Percentiles rank a stretch among this genome's conserved stretches.
These are phyloP conservation scores for Campoletis raptor DNA, from an alignment of 2,888 invertebrate genomes.

Conservation along the genomic window DNA sequence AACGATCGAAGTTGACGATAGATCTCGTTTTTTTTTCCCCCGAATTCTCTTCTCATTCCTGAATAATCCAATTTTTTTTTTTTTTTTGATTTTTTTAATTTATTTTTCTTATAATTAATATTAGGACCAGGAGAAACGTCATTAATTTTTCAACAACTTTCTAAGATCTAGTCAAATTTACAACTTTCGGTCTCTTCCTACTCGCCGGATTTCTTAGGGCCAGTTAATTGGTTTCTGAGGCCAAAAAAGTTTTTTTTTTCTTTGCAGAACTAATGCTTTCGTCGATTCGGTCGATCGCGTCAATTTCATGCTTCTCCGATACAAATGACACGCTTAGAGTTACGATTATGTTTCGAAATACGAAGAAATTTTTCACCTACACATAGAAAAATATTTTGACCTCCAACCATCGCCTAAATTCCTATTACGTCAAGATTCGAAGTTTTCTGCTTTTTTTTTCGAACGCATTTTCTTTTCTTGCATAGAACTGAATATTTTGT, in stretches of 20 bases:
- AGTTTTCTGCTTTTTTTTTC: conserved; percentile 29
- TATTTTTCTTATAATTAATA: too few relatives aligned
- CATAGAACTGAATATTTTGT: not conserved
- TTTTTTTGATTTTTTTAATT: not conserved
- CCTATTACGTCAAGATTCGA: conserved; percentile 31
- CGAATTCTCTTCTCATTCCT: not conserved
- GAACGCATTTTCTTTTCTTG: not conserved
- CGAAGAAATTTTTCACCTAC: not conserved
- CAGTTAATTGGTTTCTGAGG: conserved; percentile 71
- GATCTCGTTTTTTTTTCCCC: not conserved
- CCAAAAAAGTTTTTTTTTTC: conserved; percentile 15
- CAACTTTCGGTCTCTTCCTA: conserved; percentile 72
- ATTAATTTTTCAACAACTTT: not conserved
- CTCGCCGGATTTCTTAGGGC: conserved; percentile 67
- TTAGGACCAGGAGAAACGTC: not conserved
- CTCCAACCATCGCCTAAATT: conserved; percentile 25
- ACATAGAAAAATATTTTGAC: not conserved
- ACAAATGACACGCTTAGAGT: conserved; percentile 47
- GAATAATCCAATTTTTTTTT: not conserved
- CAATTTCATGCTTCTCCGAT: conserved; percentile 50
- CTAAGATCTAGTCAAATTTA: conserved; percentile 33
- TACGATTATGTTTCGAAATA: conserved; percentile 9
- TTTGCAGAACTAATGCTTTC: not conserved
- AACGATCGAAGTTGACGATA: conserved; percentile 34
- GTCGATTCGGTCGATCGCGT: not conserved